These are phyloP conservation scores for Spisula subtruncata DNA, from an alignment of 2,888 invertebrate species.

Conservation along the genomic window DNA sequence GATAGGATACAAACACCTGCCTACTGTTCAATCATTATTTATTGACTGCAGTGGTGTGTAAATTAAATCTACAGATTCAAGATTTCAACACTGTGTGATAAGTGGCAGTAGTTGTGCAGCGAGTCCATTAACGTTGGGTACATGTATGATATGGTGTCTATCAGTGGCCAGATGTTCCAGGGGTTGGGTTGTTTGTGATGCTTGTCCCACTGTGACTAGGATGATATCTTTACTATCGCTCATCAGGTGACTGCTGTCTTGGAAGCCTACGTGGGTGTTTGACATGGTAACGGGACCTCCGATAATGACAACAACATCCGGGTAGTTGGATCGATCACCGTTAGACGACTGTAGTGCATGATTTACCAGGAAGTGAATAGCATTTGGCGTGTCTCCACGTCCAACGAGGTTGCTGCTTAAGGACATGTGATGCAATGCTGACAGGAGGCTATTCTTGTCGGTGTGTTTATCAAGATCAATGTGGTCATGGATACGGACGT, in stretches of 20 bases:
- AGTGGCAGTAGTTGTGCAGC: background rate
- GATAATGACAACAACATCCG: constrained; percentile 61
- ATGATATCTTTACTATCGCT: constrained; percentile 54
- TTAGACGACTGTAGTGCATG: constrained; percentile 33
- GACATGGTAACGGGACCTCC: constrained; percentile 24
- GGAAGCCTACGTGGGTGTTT: background rate
- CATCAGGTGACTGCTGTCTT: background rate
- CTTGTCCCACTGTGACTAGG: constrained; percentile 41
- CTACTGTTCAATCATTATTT: no score
- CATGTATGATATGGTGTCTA: constrained; percentile 47
- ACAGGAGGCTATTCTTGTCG: constrained; percentile 30
- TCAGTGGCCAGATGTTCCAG: constrained; percentile 45
- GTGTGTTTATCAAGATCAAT: constrained; percentile 50
- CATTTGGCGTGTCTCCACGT: constrained; percentile 28
- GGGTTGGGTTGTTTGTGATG: background rate
- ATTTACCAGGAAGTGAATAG: constrained; percentile 49
- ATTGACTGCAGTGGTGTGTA: no score
- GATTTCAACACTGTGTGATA: background rate
- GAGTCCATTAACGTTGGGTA: background rate
- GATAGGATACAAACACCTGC: no score
- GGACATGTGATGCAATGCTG: constrained; percentile 32
- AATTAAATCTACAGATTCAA: no score
- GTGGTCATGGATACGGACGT: background rate
- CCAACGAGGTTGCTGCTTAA: background rate
- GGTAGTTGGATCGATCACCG: constrained; percentile 56